A percentile compares a stretch with the other conserved stretches of the same genome.
Conservation (phyloP, 2,888 invertebrate genomes). For the Xanthia icteritia region DNA sequence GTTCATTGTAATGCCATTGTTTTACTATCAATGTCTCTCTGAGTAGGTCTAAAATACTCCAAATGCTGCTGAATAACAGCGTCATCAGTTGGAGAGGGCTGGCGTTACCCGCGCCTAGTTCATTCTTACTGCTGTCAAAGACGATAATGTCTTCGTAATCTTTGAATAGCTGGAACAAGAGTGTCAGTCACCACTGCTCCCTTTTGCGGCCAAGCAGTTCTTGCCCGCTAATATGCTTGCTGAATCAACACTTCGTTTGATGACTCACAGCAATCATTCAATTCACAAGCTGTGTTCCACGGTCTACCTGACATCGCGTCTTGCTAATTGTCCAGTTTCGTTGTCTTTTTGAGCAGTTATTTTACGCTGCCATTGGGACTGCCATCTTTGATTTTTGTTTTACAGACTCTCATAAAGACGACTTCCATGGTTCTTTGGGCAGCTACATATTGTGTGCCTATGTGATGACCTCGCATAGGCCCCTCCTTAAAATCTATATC, state of each 20-base stretch:
- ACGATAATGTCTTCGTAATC: background rate
- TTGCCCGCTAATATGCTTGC: background rate
- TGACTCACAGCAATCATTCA: conserved; percentile 16
- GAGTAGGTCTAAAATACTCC: conserved; percentile 10
- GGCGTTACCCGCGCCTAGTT: background rate
- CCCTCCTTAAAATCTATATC: background rate
- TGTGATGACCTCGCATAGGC: background rate
- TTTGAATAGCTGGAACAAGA: background rate
- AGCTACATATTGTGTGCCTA: background rate
- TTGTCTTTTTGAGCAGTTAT: background rate
- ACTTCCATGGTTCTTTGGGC: background rate
- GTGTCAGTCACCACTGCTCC: background rate
- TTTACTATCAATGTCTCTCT: conserved; percentile 18
- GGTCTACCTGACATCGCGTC: background rate
- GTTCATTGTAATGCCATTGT: conserved; percentile 33
- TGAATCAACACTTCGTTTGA: conserved; percentile 4
- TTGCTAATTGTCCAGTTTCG: conserved; percentile 9
- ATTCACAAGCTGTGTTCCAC: conserved; percentile 5
- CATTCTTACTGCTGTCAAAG: background rate
- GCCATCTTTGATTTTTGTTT: background rate
- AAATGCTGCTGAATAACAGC: conserved; percentile 6
- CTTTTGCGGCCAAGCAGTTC: background rate
- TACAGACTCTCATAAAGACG: background rate
- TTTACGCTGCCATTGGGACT: background rate
- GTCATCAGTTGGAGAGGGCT: background rate